phyloP scores from a whole-genome alignment of 64 coral and sea anemone species.

The Catalaphyllia jardinei region DNA sequence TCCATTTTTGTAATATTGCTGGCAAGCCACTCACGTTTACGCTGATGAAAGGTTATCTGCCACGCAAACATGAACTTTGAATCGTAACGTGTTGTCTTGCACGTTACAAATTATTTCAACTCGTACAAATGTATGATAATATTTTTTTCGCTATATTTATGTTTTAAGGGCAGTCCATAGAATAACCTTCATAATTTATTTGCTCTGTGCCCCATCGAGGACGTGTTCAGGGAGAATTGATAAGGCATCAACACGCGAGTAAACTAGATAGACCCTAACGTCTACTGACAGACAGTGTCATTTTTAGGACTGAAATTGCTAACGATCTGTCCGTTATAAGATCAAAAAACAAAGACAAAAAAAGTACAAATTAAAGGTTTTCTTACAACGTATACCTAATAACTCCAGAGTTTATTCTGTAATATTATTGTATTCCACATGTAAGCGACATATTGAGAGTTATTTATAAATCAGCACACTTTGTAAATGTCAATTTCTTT shows the following conservation, averaged over 20 bases:
- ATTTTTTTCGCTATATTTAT: constrained; percentile 55
- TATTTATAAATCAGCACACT: constrained; percentile 27
- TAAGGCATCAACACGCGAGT: no score
- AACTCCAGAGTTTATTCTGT: background rate
- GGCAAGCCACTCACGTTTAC: background rate
- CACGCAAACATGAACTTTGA: constrained; percentile 22
- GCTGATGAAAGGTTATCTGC: constrained; percentile 8
- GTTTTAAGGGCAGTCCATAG: constrained; percentile 4
- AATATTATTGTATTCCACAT: constrained; percentile 10
- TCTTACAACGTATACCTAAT: background rate
- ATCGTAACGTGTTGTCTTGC: constrained; percentile 3
- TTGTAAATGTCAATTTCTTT: constrained; percentile 35
- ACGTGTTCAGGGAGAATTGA: background rate
- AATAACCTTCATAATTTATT: background rate
- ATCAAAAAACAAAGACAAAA: background rate
- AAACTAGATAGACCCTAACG: no score
- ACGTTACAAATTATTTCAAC: constrained; percentile 26
- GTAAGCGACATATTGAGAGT: background rate
- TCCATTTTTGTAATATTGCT: constrained; percentile 16
- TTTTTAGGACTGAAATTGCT: background rate
- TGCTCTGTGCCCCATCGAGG: background rate
- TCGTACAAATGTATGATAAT: constrained; percentile 34
- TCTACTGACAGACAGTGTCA: no score
- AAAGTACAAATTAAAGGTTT: constrained; percentile 1
- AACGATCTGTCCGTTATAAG: background rate